Conservation (phyloP, 2,113 vertebrate species). For the Camelus bactrianus region DNA sequence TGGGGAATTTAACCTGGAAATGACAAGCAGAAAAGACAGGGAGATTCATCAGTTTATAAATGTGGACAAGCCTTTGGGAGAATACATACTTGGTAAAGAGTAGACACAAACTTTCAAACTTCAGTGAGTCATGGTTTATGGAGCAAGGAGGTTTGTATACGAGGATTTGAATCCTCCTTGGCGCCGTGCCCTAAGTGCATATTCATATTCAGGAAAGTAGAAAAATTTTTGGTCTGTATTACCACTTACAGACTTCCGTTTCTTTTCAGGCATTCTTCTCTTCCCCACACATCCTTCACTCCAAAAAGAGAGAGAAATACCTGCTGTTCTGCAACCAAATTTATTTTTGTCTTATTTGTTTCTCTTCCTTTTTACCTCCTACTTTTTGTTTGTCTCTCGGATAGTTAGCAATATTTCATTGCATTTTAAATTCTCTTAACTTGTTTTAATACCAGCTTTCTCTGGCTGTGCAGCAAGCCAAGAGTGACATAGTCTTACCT, state of each 20-base stretch:
- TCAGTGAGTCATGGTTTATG: not conserved
- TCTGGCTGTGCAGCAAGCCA: not conserved
- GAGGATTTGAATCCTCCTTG: not conserved
- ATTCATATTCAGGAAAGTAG: not conserved
- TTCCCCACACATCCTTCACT: not conserved
- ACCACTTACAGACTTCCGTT: not conserved
- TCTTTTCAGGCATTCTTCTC: not conserved
- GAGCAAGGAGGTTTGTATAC: not conserved
- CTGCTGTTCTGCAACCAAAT: not conserved
- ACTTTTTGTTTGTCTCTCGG: not conserved
- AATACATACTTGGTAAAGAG: not conserved
- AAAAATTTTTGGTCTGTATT: not conserved
- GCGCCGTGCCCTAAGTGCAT: not conserved
- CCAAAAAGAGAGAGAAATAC: not conserved
- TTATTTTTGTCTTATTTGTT: not conserved
- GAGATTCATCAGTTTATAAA: not conserved
- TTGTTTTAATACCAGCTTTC: not conserved
- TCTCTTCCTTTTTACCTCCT: not conserved
- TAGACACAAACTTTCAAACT: not conserved
- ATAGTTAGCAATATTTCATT: not conserved
- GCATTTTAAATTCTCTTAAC: not conserved
- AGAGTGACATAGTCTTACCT: not conserved
- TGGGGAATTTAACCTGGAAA: slow-evolving; percentile 4
- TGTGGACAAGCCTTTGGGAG: not conserved
- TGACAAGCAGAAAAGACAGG: not conserved